These are phyloP conservation scores for Halocynthia aurantium DNA, from an alignment of 23 tunicate species.

Conservation along the genomic window DNA sequence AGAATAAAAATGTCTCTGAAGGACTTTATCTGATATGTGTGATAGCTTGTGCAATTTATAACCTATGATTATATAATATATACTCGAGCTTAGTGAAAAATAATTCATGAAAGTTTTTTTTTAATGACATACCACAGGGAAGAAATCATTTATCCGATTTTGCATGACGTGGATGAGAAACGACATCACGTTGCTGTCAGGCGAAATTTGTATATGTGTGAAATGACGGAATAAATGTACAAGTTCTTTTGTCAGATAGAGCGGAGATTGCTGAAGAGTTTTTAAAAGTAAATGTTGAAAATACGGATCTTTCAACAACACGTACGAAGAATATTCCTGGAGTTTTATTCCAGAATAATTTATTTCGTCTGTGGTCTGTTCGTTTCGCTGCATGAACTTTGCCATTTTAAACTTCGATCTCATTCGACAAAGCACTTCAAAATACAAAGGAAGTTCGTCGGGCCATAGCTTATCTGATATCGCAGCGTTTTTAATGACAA, in stretches of 20 bases:
- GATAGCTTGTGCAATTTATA: too few relatives aligned
- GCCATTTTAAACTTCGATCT: not conserved
- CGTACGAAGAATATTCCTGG: not conserved
- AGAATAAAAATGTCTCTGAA: too few relatives aligned
- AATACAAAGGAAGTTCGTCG: constrained; percentile 12
- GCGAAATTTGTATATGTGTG: constrained; percentile 18
- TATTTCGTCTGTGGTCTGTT: not conserved
- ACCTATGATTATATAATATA: too few relatives aligned
- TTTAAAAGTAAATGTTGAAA: constrained; percentile 14
- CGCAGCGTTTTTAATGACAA: constrained; percentile 2
- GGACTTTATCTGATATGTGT: too few relatives aligned
- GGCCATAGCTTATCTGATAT: constrained; percentile 8
- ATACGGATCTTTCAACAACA: not conserved
- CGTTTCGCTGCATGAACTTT: not conserved
- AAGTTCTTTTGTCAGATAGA: constrained; percentile 11
- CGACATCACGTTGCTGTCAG: constrained; percentile 13
- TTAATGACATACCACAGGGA: constrained; percentile 9
- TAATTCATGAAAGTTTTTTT: too few relatives aligned
- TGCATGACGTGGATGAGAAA: constrained; percentile 16
- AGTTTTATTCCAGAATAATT: not conserved
- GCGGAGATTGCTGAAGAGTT: not conserved
- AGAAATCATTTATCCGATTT: constrained; percentile 48
- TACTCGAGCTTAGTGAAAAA: too few relatives aligned
- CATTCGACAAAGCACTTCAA: not conserved
- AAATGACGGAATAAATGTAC: constrained; percentile 1